Percentiles rank a stretch among this genome's conserved stretches.
Evolutionary conservation across 2,113 vertebrate genomes (phyloP).

Genomic region (Microcebus jonahi): DNA sequence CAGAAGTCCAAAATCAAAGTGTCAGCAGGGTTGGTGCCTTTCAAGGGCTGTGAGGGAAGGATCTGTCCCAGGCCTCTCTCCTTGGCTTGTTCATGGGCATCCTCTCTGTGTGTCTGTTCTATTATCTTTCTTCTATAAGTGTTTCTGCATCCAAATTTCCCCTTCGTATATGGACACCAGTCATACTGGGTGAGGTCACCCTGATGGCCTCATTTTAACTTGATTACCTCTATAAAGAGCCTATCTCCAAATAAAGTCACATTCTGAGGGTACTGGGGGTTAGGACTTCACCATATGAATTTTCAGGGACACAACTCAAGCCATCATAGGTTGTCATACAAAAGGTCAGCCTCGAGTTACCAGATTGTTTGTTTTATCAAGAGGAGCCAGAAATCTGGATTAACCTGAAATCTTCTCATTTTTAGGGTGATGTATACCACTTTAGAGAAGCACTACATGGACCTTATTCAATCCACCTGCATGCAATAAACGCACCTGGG

Average conservation of each 20-base stretch:
- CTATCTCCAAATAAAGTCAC: background rate
- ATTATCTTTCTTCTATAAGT: background rate
- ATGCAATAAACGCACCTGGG: background rate
- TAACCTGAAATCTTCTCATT: background rate
- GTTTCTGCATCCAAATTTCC: background rate
- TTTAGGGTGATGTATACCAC: background rate
- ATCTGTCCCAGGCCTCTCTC: background rate
- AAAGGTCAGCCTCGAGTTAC: background rate
- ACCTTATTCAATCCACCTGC: background rate
- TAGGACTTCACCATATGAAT: background rate
- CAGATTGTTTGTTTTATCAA: background rate
- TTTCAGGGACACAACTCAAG: background rate
- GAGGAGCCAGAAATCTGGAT: background rate
- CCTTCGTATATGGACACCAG: background rate
- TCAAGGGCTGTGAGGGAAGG: background rate
- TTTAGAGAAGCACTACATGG: background rate
- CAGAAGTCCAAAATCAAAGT: background rate
- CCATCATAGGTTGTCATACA: background rate
- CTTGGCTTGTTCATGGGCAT: background rate
- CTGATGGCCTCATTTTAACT: background rate
- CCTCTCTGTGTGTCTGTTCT: background rate
- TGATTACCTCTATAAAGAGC: background rate
- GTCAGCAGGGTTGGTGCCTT: background rate
- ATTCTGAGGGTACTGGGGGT: background rate
- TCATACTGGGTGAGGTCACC: background rate